Percentiles rank a stretch among this genome's conserved stretches.
Evolutionary conservation across 2,797 vertebrate species (phyloP).

Genomic region (Myotis daubentonii): DNA sequence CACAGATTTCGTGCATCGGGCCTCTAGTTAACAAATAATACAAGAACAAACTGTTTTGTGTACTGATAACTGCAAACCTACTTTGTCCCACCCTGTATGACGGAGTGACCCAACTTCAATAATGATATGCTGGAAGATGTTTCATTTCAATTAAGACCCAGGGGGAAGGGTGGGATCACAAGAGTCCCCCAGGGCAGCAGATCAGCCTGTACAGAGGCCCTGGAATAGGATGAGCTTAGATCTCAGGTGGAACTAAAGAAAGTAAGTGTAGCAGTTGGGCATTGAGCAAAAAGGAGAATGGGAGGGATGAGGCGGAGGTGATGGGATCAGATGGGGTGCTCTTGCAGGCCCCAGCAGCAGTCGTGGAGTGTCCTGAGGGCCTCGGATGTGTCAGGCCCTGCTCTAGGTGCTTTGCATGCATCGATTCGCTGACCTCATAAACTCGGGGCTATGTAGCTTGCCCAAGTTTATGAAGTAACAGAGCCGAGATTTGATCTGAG

Average conservation of each 20-base stretch:
- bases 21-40: not conserved
- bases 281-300: not conserved
- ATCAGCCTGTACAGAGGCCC: not conserved
- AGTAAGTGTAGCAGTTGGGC: not conserved
- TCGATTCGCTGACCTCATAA: too few relatives aligned
- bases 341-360: not conserved
- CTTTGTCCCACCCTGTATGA: not conserved
- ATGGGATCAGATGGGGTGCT: rapidly evolving
- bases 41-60: not conserved
- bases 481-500: not conserved
- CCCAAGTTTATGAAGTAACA: not conserved
- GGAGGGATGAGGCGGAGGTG: not conserved
- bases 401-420: not conserved
- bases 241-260: not conserved
- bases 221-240: not conserved
- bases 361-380: not conserved
- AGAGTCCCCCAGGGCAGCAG: not conserved
- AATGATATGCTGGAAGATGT: not conserved
- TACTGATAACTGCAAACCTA: not conserved
- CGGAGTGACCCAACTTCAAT: not conserved
- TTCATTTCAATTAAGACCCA: not conserved
- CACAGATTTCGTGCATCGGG: too few relatives aligned
- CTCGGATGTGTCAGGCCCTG: not conserved
- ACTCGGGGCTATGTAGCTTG: not conserved
- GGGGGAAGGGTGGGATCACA: not conserved